Conservation (phyloP, 2,888 invertebrate genomes). For the Aspidiotus rigidus region DNA sequence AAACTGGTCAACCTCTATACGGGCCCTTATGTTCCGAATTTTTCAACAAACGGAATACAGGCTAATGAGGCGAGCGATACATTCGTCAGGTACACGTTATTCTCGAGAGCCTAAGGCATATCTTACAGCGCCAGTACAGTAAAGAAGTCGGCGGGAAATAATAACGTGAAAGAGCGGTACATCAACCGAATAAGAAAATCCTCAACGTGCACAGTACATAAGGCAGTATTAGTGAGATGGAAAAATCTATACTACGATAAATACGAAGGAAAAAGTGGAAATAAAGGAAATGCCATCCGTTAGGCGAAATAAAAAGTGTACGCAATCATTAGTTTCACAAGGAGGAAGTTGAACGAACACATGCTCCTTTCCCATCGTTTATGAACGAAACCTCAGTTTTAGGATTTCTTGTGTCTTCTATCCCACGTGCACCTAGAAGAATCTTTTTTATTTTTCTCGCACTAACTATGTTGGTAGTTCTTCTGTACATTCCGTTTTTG, state of each 20-base stretch:
- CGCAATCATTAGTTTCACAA: constrained; percentile 25
- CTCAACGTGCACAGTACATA: no score
- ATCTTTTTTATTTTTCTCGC: constrained; percentile 1
- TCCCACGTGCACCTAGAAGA: constrained; percentile 1
- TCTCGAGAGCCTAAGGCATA: no score
- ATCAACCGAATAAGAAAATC: no score
- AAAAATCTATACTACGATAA: constrained; percentile 3
- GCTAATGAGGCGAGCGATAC: no score
- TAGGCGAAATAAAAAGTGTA: constrained; percentile 20
- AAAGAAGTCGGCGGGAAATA: no score
- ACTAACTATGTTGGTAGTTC: background rate
- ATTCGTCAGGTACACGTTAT: no score
- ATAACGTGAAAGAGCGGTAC: no score
- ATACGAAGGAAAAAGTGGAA: constrained; percentile 14
- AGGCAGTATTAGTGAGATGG: background rate
- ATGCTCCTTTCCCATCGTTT: constrained; percentile 23
- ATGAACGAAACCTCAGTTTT: constrained; percentile 24
- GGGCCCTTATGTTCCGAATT: no score
- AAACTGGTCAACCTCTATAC: no score
- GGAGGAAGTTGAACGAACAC: constrained; percentile 9
- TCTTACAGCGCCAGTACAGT: no score
- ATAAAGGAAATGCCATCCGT: constrained; percentile 19
- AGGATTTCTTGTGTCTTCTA: constrained; percentile 17
- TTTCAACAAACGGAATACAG: no score
- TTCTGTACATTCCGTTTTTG: background rate